These are phyloP conservation scores for Nematolebias whitei DNA, from an alignment of 2,113 vertebrate genomes.

Conservation along the genomic window DNA sequence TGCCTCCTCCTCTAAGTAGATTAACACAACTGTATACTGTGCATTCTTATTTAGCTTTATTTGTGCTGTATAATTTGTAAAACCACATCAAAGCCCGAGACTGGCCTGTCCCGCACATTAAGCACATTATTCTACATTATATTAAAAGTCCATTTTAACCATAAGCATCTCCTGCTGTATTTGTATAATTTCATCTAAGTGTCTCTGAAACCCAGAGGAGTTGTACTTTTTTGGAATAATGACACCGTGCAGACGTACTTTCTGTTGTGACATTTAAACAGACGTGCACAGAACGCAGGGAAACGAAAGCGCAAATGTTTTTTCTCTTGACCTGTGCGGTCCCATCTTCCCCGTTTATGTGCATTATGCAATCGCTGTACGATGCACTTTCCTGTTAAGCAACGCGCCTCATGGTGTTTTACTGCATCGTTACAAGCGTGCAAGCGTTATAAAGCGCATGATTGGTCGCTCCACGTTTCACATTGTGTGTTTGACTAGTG, in stretches of 20 bases:
- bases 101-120: too few species aligned
- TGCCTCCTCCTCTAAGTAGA: too few species aligned
- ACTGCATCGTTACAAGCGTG: neutral
- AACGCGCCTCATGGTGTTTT: slow-evolving; percentile 4
- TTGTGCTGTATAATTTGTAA: too few species aligned
- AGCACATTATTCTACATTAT: too few species aligned
- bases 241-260: neutral
- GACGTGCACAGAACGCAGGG: neutral
- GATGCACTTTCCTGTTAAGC: slow-evolving; percentile 12
- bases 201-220: neutral
- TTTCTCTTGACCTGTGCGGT: slow-evolving; percentile 1
- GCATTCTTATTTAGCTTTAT: too few species aligned
- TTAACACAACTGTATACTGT: too few species aligned
- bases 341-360: slow-evolving; percentile 3
- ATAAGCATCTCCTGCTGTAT: neutral
- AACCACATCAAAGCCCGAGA: too few species aligned
- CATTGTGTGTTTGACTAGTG: slow-evolving; percentile 6
- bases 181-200: neutral
- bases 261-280: neutral
- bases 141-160: neutral
- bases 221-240: neutral
- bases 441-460: slow-evolving; percentile 2
- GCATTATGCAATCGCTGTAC: slow-evolving; percentile 9
- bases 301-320: slow-evolving; percentile 1
- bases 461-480: slow-evolving; percentile 29